Conservation (phyloP, 2,888 invertebrate genomes). For the Drosophila ustulata region DNA sequence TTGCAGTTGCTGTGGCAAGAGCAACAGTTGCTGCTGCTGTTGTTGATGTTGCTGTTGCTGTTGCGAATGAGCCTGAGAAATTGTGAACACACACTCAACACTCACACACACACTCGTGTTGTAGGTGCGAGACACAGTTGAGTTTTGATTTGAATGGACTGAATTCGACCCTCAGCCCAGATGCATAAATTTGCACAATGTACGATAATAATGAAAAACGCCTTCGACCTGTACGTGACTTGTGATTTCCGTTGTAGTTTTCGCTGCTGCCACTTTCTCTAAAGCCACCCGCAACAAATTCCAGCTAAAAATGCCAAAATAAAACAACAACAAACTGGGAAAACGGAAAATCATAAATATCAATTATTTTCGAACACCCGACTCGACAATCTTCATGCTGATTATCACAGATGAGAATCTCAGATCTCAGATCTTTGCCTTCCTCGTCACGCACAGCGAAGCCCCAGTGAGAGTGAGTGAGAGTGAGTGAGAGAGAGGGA, state of each 20-base stretch:
- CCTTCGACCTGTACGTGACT: conserved; percentile 64
- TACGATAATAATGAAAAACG: too few relatives aligned
- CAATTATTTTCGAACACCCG: conserved; percentile 63
- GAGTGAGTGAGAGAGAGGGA: neutral
- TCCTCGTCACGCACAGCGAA: conserved; percentile 35
- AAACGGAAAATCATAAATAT: conserved; percentile 35
- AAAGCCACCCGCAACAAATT: conserved; percentile 13
- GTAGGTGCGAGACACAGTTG: conserved; percentile 42
- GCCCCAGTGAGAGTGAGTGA: conserved; percentile 3
- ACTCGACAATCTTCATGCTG: conserved; percentile 29
- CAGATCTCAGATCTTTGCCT: conserved; percentile 12
- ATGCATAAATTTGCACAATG: neutral
- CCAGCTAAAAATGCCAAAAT: conserved; percentile 17
- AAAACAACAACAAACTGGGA: neutral
- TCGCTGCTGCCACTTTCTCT: conserved; percentile 27
- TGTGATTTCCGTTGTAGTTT: conserved; percentile 65
- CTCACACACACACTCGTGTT: conserved; percentile 5
- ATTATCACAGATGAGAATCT: conserved; percentile 1
- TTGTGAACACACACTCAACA: conserved; percentile 33
- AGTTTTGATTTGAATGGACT: conserved; percentile 21
- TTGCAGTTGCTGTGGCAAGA: conserved; percentile 32
- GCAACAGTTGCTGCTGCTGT: conserved; percentile 33
- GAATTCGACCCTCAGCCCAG: conserved; percentile 5
- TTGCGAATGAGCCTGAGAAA: conserved; percentile 51
- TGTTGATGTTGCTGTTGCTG: conserved; percentile 30